Percentiles rank a stretch among this genome's conserved stretches.
Evolutionary conservation across 1,140 invertebrate species (phyloP).

Genomic region (Neocloeon triangulifer): DNA sequence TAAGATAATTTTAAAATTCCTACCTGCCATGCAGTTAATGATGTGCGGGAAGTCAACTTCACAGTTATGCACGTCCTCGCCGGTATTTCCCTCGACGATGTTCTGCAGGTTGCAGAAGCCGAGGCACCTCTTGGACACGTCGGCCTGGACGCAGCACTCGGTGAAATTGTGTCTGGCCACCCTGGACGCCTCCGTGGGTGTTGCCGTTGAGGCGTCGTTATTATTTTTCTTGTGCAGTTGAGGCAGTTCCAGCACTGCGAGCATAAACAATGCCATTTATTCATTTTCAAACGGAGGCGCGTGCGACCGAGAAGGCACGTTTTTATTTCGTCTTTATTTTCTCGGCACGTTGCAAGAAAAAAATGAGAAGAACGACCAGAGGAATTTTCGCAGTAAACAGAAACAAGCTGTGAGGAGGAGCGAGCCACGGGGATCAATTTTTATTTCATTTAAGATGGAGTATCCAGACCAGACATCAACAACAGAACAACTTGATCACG

Average conservation of each 20-base stretch:
- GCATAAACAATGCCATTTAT: conserved; percentile 11
- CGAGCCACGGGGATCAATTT: no score
- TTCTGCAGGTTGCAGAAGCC: conserved; percentile 65
- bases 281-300: background rate
- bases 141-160: conserved; percentile 41
- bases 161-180: conserved; percentile 43
- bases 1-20: no score
- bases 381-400: no score
- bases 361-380: no score
- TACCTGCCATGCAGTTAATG: conserved; percentile 34
- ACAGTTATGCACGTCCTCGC: conserved; percentile 52
- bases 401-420: no score
- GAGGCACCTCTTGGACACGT: conserved; percentile 40
- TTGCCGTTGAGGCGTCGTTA: conserved; percentile 19
- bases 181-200: conserved; percentile 17
- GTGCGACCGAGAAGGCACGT: background rate
- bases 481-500: no score
- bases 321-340: background rate
- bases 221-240: conserved; percentile 23
- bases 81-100: conserved; percentile 51
- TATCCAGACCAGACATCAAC: no score
- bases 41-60: conserved; percentile 52
- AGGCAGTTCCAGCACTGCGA: conserved; percentile 29
- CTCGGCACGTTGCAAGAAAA: background rate
- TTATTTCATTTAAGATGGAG: no score